Conservation (phyloP, 2,113 vertebrate genomes). For the Loxodonta africana region DNA sequence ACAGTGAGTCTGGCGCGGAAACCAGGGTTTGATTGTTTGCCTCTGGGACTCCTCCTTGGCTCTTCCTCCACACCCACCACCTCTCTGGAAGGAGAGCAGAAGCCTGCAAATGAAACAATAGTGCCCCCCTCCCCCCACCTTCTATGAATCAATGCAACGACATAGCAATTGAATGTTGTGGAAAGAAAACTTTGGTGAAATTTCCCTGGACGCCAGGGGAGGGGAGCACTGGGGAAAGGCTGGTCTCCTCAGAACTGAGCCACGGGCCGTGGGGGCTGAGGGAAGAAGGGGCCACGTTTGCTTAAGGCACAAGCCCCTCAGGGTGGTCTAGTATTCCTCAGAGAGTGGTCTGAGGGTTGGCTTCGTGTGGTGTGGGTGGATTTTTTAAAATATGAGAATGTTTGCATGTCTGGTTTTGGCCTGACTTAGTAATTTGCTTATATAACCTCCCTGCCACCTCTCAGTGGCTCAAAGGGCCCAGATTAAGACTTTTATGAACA, state of each 20-base stretch:
- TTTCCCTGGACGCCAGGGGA: background rate
- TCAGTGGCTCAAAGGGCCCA: background rate
- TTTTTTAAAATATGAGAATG: background rate
- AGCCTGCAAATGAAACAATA: background rate
- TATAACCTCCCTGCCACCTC: constrained; percentile 9
- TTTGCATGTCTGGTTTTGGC: constrained; percentile 49
- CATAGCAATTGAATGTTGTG: background rate
- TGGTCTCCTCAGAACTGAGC: background rate
- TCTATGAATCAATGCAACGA: background rate
- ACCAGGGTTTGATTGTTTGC: background rate
- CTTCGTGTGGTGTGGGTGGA: background rate
- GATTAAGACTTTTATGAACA: constrained; percentile 24
- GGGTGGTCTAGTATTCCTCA: background rate
- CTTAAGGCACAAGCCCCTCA: background rate
- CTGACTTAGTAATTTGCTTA: constrained; percentile 52
- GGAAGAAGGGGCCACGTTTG: background rate
- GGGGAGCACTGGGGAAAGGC: background rate
- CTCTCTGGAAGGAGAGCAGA: background rate
- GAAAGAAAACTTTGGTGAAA: background rate
- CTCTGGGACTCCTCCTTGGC: accelerated
- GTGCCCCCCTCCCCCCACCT: background rate
- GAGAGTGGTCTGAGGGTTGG: background rate
- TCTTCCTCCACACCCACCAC: background rate
- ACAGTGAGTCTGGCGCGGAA: too few species aligned
- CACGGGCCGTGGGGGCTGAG: too few species aligned